Conservation (phyloP, 2,888 invertebrate species). For the Eristalis arbustorum region DNA sequence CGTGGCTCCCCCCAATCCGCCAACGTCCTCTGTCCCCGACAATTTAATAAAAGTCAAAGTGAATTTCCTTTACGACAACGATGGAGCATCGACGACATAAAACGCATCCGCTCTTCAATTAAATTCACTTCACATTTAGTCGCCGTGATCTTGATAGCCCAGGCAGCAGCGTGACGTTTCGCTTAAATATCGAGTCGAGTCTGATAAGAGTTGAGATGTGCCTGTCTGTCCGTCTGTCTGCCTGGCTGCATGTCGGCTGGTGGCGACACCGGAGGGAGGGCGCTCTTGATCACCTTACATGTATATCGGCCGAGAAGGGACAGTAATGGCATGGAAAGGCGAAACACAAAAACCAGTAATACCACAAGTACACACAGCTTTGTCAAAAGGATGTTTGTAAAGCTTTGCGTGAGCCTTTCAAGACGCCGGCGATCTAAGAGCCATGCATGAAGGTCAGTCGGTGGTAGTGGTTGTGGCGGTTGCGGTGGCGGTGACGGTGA, state of each 20-base stretch:
- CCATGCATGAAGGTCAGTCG: slow-evolving; percentile 60
- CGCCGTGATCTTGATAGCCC: slow-evolving; percentile 63
- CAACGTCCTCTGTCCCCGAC: slow-evolving; percentile 44
- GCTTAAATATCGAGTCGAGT: slow-evolving; percentile 66
- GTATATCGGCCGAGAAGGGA: slow-evolving; percentile 13
- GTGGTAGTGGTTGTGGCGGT: background rate
- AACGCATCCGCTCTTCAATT: slow-evolving; percentile 71
- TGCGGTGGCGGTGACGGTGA: background rate
- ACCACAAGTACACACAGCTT: slow-evolving; percentile 58
- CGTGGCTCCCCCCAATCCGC: background rate
- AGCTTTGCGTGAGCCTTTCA: slow-evolving; percentile 66
- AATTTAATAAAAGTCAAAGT: slow-evolving; percentile 70
- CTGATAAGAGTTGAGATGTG: slow-evolving; percentile 69
- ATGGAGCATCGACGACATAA: slow-evolving; percentile 67
- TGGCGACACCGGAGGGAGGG: slow-evolving; percentile 41
- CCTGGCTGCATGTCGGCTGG: slow-evolving; percentile 15
- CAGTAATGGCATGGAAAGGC: slow-evolving; percentile 41
- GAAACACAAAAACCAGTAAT: slow-evolving; percentile 35
- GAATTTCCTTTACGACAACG: slow-evolving; percentile 66
- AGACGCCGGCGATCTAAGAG: slow-evolving; percentile 39
- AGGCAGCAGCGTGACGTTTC: slow-evolving; percentile 66
- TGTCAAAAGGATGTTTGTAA: slow-evolving; percentile 66
- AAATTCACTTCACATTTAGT: slow-evolving; percentile 69
- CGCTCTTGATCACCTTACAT: slow-evolving; percentile 12
- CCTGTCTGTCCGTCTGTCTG: slow-evolving; percentile 50